Conservation (phyloP, 2,113 vertebrate species). For the Poecile atricapillus region DNA sequence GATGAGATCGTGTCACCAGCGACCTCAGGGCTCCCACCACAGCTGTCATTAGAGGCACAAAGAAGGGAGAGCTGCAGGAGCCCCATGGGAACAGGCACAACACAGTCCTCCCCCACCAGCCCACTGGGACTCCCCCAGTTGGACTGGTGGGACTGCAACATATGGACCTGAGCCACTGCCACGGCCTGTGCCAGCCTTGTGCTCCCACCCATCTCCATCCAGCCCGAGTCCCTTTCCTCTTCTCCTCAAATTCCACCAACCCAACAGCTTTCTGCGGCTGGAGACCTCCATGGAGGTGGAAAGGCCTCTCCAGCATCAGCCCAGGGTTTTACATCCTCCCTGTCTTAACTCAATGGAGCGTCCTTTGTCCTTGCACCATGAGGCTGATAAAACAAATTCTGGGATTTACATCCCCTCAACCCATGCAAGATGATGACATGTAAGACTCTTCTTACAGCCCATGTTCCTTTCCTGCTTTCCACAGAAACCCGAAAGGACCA, state of each 20-base stretch:
- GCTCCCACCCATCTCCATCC: neutral
- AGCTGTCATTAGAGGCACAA: neutral
- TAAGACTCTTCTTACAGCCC: no score
- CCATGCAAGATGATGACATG: no score
- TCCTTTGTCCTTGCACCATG: neutral
- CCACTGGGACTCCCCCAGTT: rapidly evolving
- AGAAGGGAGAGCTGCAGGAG: neutral
- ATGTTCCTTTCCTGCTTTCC: neutral
- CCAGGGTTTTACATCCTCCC: neutral
- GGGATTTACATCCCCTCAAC: neutral
- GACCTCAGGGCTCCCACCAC: neutral
- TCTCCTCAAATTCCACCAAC: neutral
- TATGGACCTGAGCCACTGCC: rapidly evolving
- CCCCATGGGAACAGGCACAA: rapidly evolving
- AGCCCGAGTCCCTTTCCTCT: neutral
- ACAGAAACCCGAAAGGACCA: neutral
- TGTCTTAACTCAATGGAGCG: rapidly evolving
- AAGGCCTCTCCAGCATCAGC: neutral
- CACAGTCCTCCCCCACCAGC: rapidly evolving
- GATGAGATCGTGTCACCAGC: neutral
- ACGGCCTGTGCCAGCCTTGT: rapidly evolving
- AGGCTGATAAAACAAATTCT: neutral
- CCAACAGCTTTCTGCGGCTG: neutral
- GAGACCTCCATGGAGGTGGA: neutral
- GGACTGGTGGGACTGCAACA: rapidly evolving